phyloP scores from a whole-genome alignment of 2,888 invertebrate species.

The Nomada ruficornis region DNA sequence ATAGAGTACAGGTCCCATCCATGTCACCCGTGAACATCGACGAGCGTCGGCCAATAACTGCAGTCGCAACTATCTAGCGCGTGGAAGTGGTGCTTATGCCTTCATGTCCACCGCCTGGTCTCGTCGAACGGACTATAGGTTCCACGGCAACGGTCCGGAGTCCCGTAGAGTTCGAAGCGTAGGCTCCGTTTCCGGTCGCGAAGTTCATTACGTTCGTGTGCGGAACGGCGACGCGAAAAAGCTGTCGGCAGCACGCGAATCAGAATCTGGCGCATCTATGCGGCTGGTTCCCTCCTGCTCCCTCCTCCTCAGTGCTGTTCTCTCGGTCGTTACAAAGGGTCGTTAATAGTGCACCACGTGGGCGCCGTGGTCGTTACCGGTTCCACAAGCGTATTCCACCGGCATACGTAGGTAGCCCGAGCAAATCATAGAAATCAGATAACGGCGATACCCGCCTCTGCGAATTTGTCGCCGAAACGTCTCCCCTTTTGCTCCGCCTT shows the following conservation, averaged over 20 bases:
- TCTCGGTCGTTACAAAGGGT: conserved; percentile 63
- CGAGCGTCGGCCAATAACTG: too few relatives aligned
- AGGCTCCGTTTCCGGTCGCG: background rate
- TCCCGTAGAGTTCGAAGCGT: background rate
- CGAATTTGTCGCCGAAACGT: conserved; percentile 51
- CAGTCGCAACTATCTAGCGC: too few relatives aligned
- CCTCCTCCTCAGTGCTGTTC: background rate
- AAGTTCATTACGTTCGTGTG: conserved; percentile 18
- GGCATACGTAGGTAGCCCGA: conserved; percentile 36
- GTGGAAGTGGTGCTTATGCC: too few relatives aligned
- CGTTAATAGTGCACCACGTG: conserved; percentile 53
- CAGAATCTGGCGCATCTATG: conserved; percentile 19
- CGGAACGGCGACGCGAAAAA: conserved; percentile 13
- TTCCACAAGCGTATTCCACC: conserved; percentile 30
- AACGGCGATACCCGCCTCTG: conserved; percentile 49
- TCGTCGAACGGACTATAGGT: too few relatives aligned
- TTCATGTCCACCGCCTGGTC: too few relatives aligned
- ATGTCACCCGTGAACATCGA: too few relatives aligned
- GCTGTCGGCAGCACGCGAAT: conserved; percentile 14
- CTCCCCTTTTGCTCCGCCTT: conserved; percentile 36
- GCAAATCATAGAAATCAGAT: conserved; percentile 68
- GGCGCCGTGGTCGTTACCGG: conserved; percentile 44
- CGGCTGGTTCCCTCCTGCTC: conserved; percentile 7
- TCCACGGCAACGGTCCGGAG: too few relatives aligned
- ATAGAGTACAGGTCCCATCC: too few relatives aligned